Evolutionary conservation across 2,888 invertebrate species (phyloP), one percentile per base, ranked within the genome.

Genomic region (Nebria salina): DNA sequence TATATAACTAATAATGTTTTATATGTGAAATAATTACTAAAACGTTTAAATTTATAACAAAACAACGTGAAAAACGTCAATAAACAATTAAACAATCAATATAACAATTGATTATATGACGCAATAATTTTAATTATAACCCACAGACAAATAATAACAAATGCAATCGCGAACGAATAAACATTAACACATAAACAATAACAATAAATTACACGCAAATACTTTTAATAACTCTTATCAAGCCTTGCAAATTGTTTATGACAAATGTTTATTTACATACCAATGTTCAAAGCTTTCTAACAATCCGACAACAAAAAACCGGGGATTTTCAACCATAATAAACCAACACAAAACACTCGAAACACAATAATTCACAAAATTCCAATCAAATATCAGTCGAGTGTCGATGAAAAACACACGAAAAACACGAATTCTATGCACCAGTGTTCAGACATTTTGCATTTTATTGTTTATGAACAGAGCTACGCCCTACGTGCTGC

Each of bases 371-470:
- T 65, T 15, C 4, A 65, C 15, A 15, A 8, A 2, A 65, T n/a
- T 15, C 4, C 65, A 4, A 65, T 15, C 15, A 15, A 65, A 65
- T 5, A n/a, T 8, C 13, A 15, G 3, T 1, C 65, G 65, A 15
- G 13, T 65, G 2, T 5, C 34, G 34, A 25, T 15, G 66, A 3
- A 66, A 66, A 15, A 13, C 15, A 66, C 25, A 66, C 65, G n/a
- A 66, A 66, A 25, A 66, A 66, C 66, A 66, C 15, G 66, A 25
- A 66, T 66, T 66, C 66, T 54, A 54, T 54, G 8, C 13, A 54
- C 13, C 54, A 11, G 54, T n/a, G n/a, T 70, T 20, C 65, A 77
- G 73, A 73, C 78, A 78, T 78, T 77, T 77, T 77, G 77, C 72
- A 77, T 70, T 20, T 15, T 20, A 70, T 34, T 77, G 77, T 77